A percentile compares a stretch with the other conserved stretches of the same genome.
These are phyloP conservation scores for Cryptocephalus moraei DNA, from an alignment of 2,888 invertebrate species.

Conservation along the genomic window DNA sequence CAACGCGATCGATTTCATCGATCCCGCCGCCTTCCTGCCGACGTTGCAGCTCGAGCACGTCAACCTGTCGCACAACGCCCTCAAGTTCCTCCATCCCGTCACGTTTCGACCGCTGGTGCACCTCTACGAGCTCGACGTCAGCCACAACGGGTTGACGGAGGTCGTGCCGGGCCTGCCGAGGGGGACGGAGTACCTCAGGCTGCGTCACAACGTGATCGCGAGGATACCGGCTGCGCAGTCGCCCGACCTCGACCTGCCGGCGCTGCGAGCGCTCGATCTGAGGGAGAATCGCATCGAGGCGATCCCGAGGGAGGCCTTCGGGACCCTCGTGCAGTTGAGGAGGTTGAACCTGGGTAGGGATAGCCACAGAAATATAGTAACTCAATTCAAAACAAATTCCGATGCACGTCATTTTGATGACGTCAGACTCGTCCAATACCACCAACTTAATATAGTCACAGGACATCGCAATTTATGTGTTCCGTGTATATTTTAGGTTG, in stretches of 20 bases:
- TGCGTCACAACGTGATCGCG: conserved; percentile 61
- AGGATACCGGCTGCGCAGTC: conserved; percentile 54
- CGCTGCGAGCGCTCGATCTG: conserved; percentile 62
- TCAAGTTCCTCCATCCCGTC: conserved; percentile 61
- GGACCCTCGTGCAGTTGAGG: conserved; percentile 54
- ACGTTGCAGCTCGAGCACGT: conserved; percentile 66
- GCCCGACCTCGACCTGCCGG: conserved; percentile 61
- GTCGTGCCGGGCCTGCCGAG: conserved; percentile 69
- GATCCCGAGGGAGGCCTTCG: conserved; percentile 54
- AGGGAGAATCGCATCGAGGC: conserved; percentile 65
- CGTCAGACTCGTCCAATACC: too few relatives aligned
- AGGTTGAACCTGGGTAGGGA: conserved; percentile 60
- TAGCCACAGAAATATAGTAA: too few relatives aligned
- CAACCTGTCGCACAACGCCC: conserved; percentile 67
- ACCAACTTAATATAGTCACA: too few relatives aligned
- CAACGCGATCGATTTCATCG: conserved; percentile 59
- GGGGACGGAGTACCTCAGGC: conserved; percentile 63
- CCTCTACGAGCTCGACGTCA: conserved; percentile 70
- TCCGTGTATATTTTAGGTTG: too few relatives aligned
- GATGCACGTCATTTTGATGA: too few relatives aligned
- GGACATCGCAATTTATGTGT: too few relatives aligned
- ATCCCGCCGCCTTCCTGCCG: conserved; percentile 63
- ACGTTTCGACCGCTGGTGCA: conserved; percentile 66
- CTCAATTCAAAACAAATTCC: too few relatives aligned
- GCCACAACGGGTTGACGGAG: conserved; percentile 60